Evolutionary conservation across 2,888 invertebrate species (phyloP).

Genomic region (Drosophila pseudotalamancana): DNA sequence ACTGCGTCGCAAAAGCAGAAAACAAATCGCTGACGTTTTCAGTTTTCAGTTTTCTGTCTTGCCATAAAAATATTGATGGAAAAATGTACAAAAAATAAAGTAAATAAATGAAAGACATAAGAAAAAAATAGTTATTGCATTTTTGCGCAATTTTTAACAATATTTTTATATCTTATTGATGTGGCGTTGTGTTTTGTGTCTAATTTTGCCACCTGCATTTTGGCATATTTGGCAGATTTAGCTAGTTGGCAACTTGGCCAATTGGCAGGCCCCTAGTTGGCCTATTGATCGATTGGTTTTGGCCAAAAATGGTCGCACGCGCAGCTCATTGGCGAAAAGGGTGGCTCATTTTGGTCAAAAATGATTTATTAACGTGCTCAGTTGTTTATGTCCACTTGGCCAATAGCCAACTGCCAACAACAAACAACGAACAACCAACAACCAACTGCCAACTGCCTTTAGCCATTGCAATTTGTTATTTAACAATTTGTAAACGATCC

Average conservation of each 20-base stretch:
- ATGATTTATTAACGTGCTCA: conserved; percentile 75
- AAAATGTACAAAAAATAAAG: conserved; percentile 7
- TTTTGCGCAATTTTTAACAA: conserved; percentile 56
- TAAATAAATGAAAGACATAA: background rate
- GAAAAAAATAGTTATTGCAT: conserved; percentile 28
- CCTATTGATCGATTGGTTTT: conserved; percentile 76
- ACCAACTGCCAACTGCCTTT: no score
- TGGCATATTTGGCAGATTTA: conserved; percentile 69
- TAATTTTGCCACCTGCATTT: conserved; percentile 80
- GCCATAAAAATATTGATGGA: conserved; percentile 34
- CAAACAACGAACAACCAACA: no score
- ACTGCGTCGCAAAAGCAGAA: conserved; percentile 31
- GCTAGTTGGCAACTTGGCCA: conserved; percentile 49
- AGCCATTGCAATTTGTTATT: conserved; percentile 72
- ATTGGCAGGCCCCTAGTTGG: conserved; percentile 57
- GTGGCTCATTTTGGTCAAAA: conserved; percentile 68
- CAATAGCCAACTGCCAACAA: no score
- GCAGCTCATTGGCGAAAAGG: conserved; percentile 66
- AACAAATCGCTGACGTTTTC: conserved; percentile 50
- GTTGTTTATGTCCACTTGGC: conserved; percentile 67
- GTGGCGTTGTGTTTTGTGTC: conserved; percentile 69
- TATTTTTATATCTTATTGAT: conserved; percentile 36
- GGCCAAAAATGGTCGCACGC: conserved; percentile 66
- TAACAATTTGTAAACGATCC: conserved; percentile 69
- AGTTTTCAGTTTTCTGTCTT: conserved; percentile 21